phyloP scores from a whole-genome alignment of 2,113 vertebrate genomes.

The Pteropus alecto region DNA sequence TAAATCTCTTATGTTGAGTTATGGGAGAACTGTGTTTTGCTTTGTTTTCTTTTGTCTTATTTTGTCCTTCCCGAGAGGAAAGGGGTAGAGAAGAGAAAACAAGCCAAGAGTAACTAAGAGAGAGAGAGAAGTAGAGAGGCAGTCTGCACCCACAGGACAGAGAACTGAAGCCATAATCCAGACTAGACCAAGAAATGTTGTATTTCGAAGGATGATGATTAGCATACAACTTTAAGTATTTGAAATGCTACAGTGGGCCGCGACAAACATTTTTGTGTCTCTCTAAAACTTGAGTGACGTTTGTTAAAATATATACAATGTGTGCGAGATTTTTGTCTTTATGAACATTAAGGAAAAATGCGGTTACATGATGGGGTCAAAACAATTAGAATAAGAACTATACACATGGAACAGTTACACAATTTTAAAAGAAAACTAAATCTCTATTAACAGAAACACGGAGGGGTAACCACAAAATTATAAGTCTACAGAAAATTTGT shows the following conservation, averaged over 20 bases:
- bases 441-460: background rate
- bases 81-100: background rate
- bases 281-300: background rate
- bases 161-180: background rate
- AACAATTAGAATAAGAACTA: background rate
- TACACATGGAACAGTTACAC: background rate
- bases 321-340: background rate
- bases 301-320: background rate
- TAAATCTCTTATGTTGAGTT: background rate
- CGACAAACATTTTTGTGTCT: background rate
- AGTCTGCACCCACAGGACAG: background rate
- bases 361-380: background rate
- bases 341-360: background rate
- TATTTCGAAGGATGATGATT: background rate
- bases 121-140: background rate
- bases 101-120: background rate
- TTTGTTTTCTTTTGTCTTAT: too few relatives aligned
- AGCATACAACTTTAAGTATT: background rate
- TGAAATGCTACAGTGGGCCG: accelerated
- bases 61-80: background rate
- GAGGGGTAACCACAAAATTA: background rate
- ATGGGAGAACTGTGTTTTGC: background rate
- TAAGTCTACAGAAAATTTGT: background rate
- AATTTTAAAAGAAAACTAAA: background rate
- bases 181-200: background rate